Evolutionary conservation across 2,888 invertebrate genomes (phyloP).

Genomic region (Quadriops clusia): DNA sequence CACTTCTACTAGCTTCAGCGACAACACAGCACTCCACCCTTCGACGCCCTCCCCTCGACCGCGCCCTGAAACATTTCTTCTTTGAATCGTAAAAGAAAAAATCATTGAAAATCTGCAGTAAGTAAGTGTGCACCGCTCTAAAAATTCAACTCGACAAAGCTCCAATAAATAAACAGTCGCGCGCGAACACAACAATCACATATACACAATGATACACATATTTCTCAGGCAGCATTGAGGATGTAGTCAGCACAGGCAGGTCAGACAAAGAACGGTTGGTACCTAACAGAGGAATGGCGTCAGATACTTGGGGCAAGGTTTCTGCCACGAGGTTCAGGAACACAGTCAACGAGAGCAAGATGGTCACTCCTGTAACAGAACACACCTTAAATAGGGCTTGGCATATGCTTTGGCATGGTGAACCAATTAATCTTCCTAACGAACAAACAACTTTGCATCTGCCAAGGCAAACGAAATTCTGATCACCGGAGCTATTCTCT

Average conservation of each 20-base stretch:
- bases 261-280: conserved; percentile 43
- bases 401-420: too few relatives aligned
- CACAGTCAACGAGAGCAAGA: conserved; percentile 98
- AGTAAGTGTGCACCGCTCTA: neutral
- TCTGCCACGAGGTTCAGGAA: conserved; percentile 99
- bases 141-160: conserved; percentile 4
- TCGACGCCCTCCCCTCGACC: conserved; percentile 20
- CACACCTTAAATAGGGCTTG: conserved; percentile 44
- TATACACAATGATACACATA: conserved; percentile 37
- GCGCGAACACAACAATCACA: conserved; percentile 36
- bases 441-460: too few relatives aligned
- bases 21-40: conserved; percentile 22
- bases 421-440: too few relatives aligned
- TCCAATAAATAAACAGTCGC: conserved; percentile 20
- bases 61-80: conserved; percentile 37
- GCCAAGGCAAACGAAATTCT: conserved; percentile 1
- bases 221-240: conserved; percentile 37
- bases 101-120: conserved; percentile 10
- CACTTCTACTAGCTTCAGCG: conserved; percentile 14
- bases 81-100: conserved; percentile 27
- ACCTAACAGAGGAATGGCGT: conserved; percentile 99
- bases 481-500: neutral
- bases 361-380: conserved; percentile 94
- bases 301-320: conserved; percentile 99
- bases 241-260: conserved; percentile 39